Conservation (phyloP, 2,113 vertebrate species). For the Hippocampus barbouri region DNA sequence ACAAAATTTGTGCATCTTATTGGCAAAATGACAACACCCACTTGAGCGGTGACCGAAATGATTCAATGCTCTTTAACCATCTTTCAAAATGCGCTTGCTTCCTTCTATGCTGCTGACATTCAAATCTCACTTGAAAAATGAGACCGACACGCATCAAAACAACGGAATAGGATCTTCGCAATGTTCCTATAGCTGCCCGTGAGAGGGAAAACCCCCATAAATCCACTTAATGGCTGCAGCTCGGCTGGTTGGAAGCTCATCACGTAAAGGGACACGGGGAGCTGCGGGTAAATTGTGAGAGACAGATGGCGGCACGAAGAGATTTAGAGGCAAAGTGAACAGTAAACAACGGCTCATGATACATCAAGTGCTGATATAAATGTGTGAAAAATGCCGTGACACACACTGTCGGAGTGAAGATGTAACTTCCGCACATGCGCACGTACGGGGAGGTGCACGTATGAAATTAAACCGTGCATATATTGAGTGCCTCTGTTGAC, state of each 20-base stretch:
- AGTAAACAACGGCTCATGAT: constrained; percentile 4
- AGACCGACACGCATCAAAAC: constrained; percentile 1
- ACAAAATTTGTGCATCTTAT: not conserved
- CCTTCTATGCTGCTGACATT: not conserved
- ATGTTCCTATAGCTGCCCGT: constrained; percentile 30
- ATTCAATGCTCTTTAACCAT: too few species aligned
- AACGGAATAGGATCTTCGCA: constrained; percentile 20
- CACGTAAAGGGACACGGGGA: constrained; percentile 17
- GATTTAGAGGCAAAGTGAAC: constrained; percentile 8
- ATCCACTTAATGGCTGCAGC: constrained; percentile 55
- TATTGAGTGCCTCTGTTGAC: not conserved
- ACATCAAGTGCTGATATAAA: not conserved
- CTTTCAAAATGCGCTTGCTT: not conserved
- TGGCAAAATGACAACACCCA: not conserved
- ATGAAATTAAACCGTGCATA: too few species aligned
- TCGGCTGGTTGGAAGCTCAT: constrained; percentile 36
- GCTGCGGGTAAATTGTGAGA: constrained; percentile 14
- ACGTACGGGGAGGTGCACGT: not conserved
- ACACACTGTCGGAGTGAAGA: not conserved
- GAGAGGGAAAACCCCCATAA: constrained; percentile 36
- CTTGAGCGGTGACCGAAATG: not conserved
- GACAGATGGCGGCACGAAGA: constrained; percentile 2
- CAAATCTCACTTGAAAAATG: constrained; percentile 1
- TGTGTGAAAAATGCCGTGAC: constrained; percentile 5
- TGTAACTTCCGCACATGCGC: not conserved